Conservation (phyloP, 1,140 invertebrate species). For the Periplaneta americana region DNA sequence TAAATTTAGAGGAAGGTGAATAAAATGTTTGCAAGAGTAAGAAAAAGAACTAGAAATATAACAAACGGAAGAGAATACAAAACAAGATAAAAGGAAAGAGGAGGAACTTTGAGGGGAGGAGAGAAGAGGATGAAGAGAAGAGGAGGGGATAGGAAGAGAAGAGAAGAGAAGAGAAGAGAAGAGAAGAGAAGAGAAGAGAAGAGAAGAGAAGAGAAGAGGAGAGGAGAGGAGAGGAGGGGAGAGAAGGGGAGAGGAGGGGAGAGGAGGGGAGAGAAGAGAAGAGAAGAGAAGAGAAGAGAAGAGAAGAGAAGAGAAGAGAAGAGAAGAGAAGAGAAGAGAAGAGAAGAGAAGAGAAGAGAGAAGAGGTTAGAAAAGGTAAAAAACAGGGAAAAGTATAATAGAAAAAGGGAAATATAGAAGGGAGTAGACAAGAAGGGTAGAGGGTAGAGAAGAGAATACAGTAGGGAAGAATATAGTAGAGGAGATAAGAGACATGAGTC, state of each 20-base stretch:
- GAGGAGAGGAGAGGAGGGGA: not conserved
- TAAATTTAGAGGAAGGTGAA: no score
- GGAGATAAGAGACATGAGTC: no score
- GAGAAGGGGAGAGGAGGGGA: not conserved
- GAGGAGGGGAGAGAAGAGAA: not conserved
- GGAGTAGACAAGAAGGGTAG: no score
- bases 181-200: not conserved
- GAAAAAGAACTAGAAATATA: not conserved
- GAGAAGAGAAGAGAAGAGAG: not conserved
- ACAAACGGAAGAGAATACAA: not conserved
- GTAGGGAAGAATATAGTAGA: no score
- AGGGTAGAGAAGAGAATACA: no score
- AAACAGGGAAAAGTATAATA: no score
- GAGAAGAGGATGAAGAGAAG: not conserved
- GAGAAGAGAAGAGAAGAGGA: not conserved
- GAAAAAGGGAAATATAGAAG: no score
- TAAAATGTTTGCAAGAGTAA: not conserved
- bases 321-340: not conserved
- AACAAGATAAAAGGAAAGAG: not conserved
- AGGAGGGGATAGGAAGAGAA: not conserved
- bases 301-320: not conserved
- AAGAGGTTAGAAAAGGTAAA: no score
- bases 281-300: not conserved
- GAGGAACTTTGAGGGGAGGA: not conserved
- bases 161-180: not conserved